Conservation (phyloP, 2,888 invertebrate genomes). For the Xestia rhomboidea region DNA sequence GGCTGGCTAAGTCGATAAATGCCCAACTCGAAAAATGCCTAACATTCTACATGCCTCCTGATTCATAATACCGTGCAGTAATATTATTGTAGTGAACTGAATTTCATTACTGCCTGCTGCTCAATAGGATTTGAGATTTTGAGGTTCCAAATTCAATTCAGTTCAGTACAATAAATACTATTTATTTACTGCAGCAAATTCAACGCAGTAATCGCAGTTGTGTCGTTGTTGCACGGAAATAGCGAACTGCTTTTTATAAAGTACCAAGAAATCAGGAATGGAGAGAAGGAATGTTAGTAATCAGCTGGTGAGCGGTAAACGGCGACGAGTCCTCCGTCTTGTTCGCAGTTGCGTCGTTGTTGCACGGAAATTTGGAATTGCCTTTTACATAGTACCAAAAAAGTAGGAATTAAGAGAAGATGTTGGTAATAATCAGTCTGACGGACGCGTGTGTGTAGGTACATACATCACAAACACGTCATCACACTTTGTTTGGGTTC, state of each 20-base stretch:
- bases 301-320: background rate
- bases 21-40: no score
- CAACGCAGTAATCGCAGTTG: background rate
- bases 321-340: background rate
- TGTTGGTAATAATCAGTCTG: background rate
- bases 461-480: background rate
- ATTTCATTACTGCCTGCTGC: no score
- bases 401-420: conserved; percentile 10
- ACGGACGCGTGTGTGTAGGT: background rate
- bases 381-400: conserved; percentile 8
- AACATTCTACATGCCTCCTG: no score
- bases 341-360: background rate
- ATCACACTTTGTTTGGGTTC: background rate
- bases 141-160: no score
- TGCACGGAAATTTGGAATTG: conserved; percentile 13
- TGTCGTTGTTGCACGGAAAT: conserved; percentile 8
- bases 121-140: no score
- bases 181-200: no score
- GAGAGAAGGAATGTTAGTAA: background rate
- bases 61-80: no score
- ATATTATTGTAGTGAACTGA: no score
- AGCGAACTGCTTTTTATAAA: background rate
- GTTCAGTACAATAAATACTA: no score
- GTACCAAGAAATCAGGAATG: conserved; percentile 18
- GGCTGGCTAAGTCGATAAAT: no score